Base-by-base conservation (phyloP, 2,113 vertebrate species). In the Corynorhinus townsendii region DNA sequence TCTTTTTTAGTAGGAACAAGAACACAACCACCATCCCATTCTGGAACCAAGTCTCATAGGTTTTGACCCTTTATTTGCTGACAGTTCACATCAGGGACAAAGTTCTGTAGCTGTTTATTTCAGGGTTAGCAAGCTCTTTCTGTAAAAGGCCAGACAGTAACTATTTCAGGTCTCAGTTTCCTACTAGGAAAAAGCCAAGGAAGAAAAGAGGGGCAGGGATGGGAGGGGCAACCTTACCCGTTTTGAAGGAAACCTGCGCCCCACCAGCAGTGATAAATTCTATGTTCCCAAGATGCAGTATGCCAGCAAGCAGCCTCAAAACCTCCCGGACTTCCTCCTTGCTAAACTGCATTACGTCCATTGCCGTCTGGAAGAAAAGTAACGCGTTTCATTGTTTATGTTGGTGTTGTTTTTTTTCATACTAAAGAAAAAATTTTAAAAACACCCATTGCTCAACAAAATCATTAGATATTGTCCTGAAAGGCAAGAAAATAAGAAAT, bases 201-300 rank as follows among this genome's bases (percentile, higher is more conserved):
- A 28, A 45, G 11, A 30, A 22, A n/a, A 38, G 9, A 7, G 24
- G 45, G 28, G 75, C 17, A 19, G 47, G 12, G 19, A 6, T 12
- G 28, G 79, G 15, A 73, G 75, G 62, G 15, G 47, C 0, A 54
- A 14, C 8, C 93, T 97, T 93, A 99, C 99, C 99, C 97, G 99
- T 98, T 98, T 99, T 99, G 96, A 99, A 99, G 94, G 99, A 99
- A 79, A 99, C 98, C 43, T 99, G 99, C 0, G 99, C 99, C 71
- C 99, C 99, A 2, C 99, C 99, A 30, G 99, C 99, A 47, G 99
- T 99, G 97, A 99, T 98, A 82, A 99, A 99, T 89, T 99, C 99
- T 28, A 99, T 97, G 47, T 99, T 99, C 71, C 99, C 99, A 0
- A 99, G 94, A 81, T 99, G 99, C 28, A 99, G 98, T 93, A 99